phyloP scores from a whole-genome alignment of 2,888 invertebrate genomes.

The Drosophila suboccidentalis region DNA sequence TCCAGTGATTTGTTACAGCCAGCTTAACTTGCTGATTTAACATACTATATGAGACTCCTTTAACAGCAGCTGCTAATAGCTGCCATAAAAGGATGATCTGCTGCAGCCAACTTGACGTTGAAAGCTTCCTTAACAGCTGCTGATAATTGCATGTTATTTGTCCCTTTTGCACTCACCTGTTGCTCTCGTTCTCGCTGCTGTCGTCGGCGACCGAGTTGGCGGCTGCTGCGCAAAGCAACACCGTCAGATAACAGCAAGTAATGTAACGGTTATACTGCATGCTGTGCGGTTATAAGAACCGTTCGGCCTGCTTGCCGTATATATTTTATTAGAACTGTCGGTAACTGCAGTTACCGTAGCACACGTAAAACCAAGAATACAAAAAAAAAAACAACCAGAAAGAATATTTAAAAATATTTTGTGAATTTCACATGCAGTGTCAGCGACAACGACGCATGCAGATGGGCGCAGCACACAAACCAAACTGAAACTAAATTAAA shows the following conservation, averaged over 20 bases:
- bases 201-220: slow-evolving; percentile 25
- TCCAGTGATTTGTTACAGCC: not conserved
- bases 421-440: slow-evolving; percentile 22
- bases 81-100: no score
- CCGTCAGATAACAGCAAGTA: slow-evolving; percentile 24
- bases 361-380: not conserved
- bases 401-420: not conserved
- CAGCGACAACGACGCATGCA: slow-evolving; percentile 55
- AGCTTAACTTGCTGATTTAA: not conserved
- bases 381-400: not conserved
- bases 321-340: not conserved
- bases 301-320: slow-evolving; percentile 15
- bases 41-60: not conserved
- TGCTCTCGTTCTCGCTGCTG: slow-evolving; percentile 31
- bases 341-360: slow-evolving; percentile 6
- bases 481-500: slow-evolving; percentile 72
- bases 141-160: not conserved
- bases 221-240: slow-evolving; percentile 39
- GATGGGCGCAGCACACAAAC: slow-evolving; percentile 70
- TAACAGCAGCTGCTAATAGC: not conserved
- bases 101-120: no score
- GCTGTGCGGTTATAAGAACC: slow-evolving; percentile 10
- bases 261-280: slow-evolving; percentile 32
- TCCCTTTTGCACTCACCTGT: slow-evolving; percentile 36
- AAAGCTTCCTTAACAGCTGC: not conserved